A percentile compares a stretch with the other conserved stretches of the same genome.
Conservation (phyloP, 2,113 vertebrate species). For the Antechinus stuartii region DNA sequence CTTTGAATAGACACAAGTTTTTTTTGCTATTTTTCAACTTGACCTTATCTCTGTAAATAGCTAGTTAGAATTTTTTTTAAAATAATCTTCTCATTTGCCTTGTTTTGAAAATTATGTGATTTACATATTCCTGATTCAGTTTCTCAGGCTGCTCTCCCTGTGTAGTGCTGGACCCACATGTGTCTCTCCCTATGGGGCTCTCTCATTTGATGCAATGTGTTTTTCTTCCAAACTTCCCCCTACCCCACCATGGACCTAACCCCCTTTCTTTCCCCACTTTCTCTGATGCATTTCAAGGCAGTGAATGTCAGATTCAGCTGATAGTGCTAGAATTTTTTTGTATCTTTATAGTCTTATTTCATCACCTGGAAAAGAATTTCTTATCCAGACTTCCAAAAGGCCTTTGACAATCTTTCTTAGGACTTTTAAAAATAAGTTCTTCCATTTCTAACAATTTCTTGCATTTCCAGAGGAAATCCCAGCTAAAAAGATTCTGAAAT, state of each 20-base stretch:
- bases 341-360: constrained; percentile 59
- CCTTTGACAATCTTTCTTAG: constrained; percentile 20
- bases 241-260: background rate
- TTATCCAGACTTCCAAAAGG: constrained; percentile 18
- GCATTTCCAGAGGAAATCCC: constrained; percentile 24
- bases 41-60: background rate
- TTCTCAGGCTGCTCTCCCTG: background rate
- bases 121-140: constrained; percentile 15
- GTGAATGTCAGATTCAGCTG: constrained; percentile 8
- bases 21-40: background rate
- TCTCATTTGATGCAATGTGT: background rate
- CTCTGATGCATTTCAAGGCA: constrained; percentile 34
- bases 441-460: background rate
- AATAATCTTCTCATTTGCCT: background rate
- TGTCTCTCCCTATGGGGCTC: background rate
- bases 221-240: constrained; percentile 37
- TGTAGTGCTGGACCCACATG: background rate
- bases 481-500: background rate
- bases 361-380: constrained; percentile 48
- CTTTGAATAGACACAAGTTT: background rate
- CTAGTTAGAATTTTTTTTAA: background rate
- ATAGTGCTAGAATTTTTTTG: constrained; percentile 9
- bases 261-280: background rate
- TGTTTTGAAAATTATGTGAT: background rate
- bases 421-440: constrained; percentile 66